Conservation (phyloP, 2,113 vertebrate species). For the Salvelinus alpinus region DNA sequence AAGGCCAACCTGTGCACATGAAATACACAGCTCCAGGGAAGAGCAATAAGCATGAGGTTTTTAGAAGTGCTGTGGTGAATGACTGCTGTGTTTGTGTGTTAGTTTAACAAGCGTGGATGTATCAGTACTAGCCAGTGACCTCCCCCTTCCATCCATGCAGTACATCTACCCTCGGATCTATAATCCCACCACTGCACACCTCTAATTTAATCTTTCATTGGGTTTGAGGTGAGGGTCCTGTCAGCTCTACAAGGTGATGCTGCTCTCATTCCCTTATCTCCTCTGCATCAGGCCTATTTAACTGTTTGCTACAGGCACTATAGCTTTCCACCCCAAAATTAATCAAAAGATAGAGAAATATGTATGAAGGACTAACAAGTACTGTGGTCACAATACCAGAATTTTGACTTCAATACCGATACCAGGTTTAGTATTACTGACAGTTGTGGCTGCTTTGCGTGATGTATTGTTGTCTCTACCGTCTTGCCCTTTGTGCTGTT, state of each 20-base stretch:
- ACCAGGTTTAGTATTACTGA: no score
- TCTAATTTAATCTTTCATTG: neutral
- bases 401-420: no score
- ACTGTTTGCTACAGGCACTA: neutral
- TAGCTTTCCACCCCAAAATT: neutral
- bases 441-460: no score
- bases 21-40: neutral
- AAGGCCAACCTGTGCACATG: neutral
- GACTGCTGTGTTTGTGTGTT: neutral
- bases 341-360: neutral
- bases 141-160: neutral
- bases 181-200: neutral
- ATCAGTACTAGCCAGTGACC: neutral
- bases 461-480: no score
- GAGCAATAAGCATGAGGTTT: neutral
- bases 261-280: neutral
- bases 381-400: no score
- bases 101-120: conserved; percentile 7
- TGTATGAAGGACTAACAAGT: neutral
- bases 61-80: neutral
- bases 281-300: neutral
- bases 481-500: no score
- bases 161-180: neutral
- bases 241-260: neutral
- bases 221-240: neutral